These are phyloP conservation scores for Sabellastarte sp. DNA, from an alignment of 2,888 invertebrate species.

Conservation along the genomic window DNA sequence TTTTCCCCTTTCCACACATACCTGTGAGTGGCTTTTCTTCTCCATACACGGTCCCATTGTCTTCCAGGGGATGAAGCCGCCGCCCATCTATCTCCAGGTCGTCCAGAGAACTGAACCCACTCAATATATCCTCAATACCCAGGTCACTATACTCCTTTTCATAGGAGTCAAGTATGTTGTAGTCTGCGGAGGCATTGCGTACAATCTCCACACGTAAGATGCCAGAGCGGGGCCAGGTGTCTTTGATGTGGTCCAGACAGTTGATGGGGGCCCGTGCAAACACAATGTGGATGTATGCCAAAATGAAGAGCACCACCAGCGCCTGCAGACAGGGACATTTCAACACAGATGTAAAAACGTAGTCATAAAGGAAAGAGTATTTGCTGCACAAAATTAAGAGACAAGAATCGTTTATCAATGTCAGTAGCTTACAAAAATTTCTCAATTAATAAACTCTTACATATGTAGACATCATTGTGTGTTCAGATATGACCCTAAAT, in stretches of 20 bases:
- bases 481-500: too few species aligned
- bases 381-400: too few species aligned
- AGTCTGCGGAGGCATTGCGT: conserved; percentile 65
- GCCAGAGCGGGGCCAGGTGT: conserved; percentile 92
- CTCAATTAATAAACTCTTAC: too few species aligned
- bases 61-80: too few species aligned
- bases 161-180: conserved; percentile 79
- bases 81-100: background rate
- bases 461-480: too few species aligned
- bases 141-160: conserved; percentile 63
- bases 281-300: conserved; percentile 92
- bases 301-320: conserved; percentile 79
- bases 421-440: too few species aligned
- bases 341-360: too few species aligned
- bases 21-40: background rate
- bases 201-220: conserved; percentile 87
- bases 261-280: conserved; percentile 91
- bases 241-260: conserved; percentile 80
- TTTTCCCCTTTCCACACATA: background rate
- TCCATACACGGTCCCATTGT: too few species aligned
- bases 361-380: too few species aligned
- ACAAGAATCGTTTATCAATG: too few species aligned
- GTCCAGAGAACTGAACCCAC: background rate
- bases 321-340: conserved; percentile 64
- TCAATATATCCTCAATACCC: conserved; percentile 11